A percentile compares a stretch with the other conserved stretches of the same genome.
Conservation (phyloP, 2,113 vertebrate species). For the Laterallus jamaicensis region DNA sequence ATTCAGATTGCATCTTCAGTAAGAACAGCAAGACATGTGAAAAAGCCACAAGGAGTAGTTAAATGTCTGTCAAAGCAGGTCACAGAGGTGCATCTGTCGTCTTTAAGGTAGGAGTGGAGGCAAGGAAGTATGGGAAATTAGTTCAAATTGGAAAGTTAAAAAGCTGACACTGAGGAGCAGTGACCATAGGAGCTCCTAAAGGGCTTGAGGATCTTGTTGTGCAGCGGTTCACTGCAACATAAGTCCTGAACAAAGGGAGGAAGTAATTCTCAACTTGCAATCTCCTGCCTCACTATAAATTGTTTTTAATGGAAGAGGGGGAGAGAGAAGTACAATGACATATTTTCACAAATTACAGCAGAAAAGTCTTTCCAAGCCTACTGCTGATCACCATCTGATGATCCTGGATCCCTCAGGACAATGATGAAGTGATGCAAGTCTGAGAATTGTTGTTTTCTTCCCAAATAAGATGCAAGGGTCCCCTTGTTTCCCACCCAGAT, state of each 20-base stretch:
- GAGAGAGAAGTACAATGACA: background rate
- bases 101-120: background rate
- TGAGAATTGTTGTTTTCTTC: background rate
- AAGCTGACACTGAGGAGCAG: constrained; percentile 27
- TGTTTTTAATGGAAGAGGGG: background rate
- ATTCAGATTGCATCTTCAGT: background rate
- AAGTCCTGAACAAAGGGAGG: background rate
- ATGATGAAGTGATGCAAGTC: background rate
- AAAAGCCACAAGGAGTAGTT: background rate
- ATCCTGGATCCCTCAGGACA: background rate
- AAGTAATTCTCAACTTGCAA: constrained; percentile 16
- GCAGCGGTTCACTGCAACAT: background rate
- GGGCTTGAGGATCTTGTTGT: background rate
- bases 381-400: background rate
- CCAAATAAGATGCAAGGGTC: background rate
- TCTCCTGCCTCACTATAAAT: constrained; percentile 9
- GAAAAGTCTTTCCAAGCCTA: background rate
- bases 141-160: constrained; percentile 40
- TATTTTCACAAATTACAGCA: constrained; percentile 31
- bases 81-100: background rate
- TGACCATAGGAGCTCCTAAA: background rate
- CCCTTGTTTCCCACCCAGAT: background rate
- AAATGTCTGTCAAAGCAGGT: background rate
- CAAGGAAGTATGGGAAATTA: constrained; percentile 14
- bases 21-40: background rate